Percentiles rank a stretch among this genome's conserved stretches.
Evolutionary conservation across 2,113 vertebrate species (phyloP).

Genomic region (Erythrolamprus reginae): DNA sequence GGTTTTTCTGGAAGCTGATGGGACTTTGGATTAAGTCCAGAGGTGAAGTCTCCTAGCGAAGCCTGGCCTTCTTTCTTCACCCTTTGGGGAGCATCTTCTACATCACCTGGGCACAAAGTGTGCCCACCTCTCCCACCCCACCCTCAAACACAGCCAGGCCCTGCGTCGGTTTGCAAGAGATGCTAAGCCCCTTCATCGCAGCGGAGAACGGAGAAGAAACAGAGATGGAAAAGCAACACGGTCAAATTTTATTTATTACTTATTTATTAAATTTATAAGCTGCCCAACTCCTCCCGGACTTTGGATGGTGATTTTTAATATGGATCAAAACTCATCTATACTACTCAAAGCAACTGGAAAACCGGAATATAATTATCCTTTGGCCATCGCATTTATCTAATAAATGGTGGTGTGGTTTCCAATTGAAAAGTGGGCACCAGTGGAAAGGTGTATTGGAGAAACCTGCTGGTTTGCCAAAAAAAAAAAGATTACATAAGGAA

Average conservation of each 20-base stretch:
- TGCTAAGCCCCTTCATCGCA: background rate
- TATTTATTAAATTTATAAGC: too few species aligned
- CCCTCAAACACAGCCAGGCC: background rate
- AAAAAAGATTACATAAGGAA: background rate
- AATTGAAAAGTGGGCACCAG: background rate
- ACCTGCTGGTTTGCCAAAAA: background rate
- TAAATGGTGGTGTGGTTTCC: background rate
- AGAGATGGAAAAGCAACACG: background rate
- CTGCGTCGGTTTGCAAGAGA: background rate
- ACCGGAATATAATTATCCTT: background rate
- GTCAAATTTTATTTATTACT: too few species aligned
- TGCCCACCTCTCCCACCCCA: background rate
- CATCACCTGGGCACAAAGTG: background rate
- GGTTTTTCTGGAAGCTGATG: background rate
- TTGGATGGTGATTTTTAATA: too few species aligned
- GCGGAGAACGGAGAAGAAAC: background rate
- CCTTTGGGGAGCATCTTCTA: background rate
- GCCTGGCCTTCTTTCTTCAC: background rate
- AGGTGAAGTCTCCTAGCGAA: background rate
- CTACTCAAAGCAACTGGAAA: background rate
- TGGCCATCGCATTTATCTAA: background rate
- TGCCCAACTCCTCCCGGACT: too few species aligned
- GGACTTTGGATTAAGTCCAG: background rate
- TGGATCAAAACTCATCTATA: background rate
- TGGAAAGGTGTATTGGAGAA: background rate